These are phyloP conservation scores for Cyprinodon tularosa DNA, from an alignment of 2,113 vertebrate genomes.

Conservation along the genomic window DNA sequence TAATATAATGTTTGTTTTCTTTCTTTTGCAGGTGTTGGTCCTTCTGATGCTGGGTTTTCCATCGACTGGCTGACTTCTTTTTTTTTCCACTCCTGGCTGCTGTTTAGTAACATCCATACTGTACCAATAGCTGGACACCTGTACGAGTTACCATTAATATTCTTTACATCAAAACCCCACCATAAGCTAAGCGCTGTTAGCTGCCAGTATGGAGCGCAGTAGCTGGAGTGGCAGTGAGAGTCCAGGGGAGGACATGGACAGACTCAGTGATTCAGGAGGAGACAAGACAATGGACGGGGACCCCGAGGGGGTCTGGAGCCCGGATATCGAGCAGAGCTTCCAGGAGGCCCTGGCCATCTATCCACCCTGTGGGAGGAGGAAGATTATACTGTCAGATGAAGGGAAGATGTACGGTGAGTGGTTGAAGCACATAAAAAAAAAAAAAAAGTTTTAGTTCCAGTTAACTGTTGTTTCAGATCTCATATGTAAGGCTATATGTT, in stretches of 20 bases:
- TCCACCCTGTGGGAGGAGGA: slow-evolving; percentile 95
- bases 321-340: slow-evolving; percentile 99
- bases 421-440: neutral
- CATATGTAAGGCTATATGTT: neutral
- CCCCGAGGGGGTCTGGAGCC: slow-evolving; percentile 98
- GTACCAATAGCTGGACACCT: neutral
- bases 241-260: slow-evolving; percentile 93
- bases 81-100: slow-evolving; percentile 4
- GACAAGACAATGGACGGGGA: slow-evolving; percentile 98
- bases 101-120: neutral
- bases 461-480: neutral
- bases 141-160: neutral
- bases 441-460: neutral
- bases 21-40: slow-evolving; percentile 35
- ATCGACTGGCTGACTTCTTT: neutral
- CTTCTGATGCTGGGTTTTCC: slow-evolving; percentile 14
- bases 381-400: slow-evolving; percentile 98
- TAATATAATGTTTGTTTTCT: neutral
- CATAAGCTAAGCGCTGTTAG: slow-evolving; percentile 44
- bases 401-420: slow-evolving; percentile 98
- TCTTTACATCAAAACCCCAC: neutral
- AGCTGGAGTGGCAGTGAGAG: slow-evolving; percentile 99
- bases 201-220: slow-evolving; percentile 91
- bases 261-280: slow-evolving; percentile 92
- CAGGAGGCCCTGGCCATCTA: slow-evolving; percentile 99